Evolutionary conservation across 2,797 vertebrate species (phyloP).

Genomic region (Danionella dracula): DNA sequence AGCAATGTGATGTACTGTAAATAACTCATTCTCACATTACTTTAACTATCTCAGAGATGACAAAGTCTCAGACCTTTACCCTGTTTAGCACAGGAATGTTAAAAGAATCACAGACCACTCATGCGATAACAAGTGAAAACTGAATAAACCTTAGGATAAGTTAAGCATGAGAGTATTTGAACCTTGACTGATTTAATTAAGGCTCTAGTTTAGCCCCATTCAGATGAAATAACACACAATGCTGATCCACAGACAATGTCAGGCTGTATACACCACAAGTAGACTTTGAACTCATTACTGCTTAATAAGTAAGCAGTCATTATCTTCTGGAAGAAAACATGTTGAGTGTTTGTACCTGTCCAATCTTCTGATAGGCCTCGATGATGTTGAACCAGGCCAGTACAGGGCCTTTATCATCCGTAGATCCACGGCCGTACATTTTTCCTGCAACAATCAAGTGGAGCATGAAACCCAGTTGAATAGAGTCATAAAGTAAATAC

Average conservation of each 20-base stretch:
- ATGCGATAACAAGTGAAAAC: neutral
- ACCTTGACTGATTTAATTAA: neutral
- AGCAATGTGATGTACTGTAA: no score
- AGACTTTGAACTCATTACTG: conserved; percentile 6
- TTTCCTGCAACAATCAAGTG: conserved; percentile 72
- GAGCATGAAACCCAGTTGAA: neutral
- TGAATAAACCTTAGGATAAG: neutral
- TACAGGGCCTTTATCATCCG: conserved; percentile 96
- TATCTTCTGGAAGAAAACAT: neutral
- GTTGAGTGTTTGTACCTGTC: conserved; percentile 67
- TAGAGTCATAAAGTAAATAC: neutral
- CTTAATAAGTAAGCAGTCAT: conserved; percentile 12
- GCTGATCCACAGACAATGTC: neutral
- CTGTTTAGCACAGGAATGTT: neutral
- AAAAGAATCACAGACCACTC: neutral
- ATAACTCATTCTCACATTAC: no score
- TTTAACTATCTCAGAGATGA: conserved; percentile 10
- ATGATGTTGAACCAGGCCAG: conserved; percentile 93
- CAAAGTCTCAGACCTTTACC: neutral
- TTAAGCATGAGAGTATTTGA: neutral
- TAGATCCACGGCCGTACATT: conserved; percentile 88
- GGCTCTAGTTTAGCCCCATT: neutral
- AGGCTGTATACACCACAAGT: neutral
- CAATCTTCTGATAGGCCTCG: conserved; percentile 86
- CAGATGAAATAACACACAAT: neutral